These are phyloP conservation scores for Ammospiza caudacuta DNA, from an alignment of 2,113 vertebrate genomes.

Conservation along the genomic window DNA sequence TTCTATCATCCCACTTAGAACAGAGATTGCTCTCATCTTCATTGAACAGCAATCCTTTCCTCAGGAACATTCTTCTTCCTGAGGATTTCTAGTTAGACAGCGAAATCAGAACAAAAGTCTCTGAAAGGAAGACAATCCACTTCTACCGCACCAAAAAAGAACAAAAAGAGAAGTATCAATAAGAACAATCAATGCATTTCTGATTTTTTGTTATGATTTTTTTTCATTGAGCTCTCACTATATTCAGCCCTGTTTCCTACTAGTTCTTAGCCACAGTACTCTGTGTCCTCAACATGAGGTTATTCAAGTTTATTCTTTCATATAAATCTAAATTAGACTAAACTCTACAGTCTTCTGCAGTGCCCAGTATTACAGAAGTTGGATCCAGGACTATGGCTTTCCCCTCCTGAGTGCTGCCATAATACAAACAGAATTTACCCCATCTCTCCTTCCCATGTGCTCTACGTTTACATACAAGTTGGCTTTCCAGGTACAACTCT, in stretches of 20 bases:
- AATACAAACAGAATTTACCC: background rate
- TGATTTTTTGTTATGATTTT: background rate
- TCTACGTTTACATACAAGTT: background rate
- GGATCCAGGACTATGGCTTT: background rate
- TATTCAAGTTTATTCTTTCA: background rate
- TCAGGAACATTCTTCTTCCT: background rate
- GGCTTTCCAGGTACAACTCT: background rate
- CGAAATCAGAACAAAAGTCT: background rate
- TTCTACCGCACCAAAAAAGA: background rate
- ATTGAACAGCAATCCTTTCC: background rate
- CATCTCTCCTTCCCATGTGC: background rate
- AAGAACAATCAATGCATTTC: background rate
- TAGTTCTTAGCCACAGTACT: background rate
- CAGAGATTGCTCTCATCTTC: background rate
- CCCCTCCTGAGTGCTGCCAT: background rate
- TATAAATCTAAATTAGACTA: background rate
- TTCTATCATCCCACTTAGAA: background rate
- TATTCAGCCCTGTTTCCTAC: background rate
- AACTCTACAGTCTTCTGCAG: background rate
- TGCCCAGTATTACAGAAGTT: background rate
- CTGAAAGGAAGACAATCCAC: background rate
- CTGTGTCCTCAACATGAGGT: background rate
- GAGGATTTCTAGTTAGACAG: background rate
- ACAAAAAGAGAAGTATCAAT: background rate
- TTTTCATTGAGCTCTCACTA: background rate